phyloP scores from a whole-genome alignment of 2,888 invertebrate species.

The Geotrupes spiniger region DNA sequence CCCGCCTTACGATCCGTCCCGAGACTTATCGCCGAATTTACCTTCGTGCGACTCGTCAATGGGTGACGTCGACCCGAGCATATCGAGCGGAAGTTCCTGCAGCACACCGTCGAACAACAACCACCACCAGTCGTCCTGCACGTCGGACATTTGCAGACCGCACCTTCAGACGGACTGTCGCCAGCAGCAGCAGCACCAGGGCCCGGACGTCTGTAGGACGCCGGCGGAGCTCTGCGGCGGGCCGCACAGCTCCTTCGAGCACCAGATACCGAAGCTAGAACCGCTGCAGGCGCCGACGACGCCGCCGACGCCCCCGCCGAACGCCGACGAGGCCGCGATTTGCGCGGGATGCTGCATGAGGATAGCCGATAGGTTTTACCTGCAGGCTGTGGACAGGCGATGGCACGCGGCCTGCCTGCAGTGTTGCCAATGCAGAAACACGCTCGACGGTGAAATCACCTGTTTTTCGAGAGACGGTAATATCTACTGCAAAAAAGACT shows the following conservation, averaged over 20 bases:
- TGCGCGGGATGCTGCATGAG: conserved; percentile 88
- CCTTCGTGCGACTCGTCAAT: conserved; percentile 60
- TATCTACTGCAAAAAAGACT: conserved; percentile 96
- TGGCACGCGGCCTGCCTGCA: conserved; percentile 92
- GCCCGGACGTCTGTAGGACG: conserved; percentile 38
- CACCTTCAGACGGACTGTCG: conserved; percentile 36
- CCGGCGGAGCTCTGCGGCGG: conserved; percentile 30
- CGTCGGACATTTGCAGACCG: conserved; percentile 46
- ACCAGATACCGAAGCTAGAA: conserved; percentile 56
- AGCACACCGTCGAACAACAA: conserved; percentile 57
- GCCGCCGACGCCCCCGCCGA: conserved; percentile 49
- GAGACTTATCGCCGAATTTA: conserved; percentile 71
- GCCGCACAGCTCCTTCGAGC: conserved; percentile 50
- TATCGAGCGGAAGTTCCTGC: conserved; percentile 58
- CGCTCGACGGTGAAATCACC: conserved; percentile 85
- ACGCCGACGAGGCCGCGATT: conserved; percentile 53
- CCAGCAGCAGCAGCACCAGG: conserved; percentile 37
- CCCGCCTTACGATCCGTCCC: conserved; percentile 68
- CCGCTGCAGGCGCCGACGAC: conserved; percentile 56
- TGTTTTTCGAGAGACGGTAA: conserved; percentile 91
- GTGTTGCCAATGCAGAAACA: conserved; percentile 87
- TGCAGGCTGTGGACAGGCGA: conserved; percentile 85
- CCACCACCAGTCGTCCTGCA: conserved; percentile 54
- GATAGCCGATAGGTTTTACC: conserved; percentile 87
- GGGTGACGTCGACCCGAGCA: conserved; percentile 57